Evolutionary conservation across 2,797 vertebrate genomes (phyloP), one percentile per base, ranked within the genome.

Genomic region (Semotilus atromaculatus): DNA sequence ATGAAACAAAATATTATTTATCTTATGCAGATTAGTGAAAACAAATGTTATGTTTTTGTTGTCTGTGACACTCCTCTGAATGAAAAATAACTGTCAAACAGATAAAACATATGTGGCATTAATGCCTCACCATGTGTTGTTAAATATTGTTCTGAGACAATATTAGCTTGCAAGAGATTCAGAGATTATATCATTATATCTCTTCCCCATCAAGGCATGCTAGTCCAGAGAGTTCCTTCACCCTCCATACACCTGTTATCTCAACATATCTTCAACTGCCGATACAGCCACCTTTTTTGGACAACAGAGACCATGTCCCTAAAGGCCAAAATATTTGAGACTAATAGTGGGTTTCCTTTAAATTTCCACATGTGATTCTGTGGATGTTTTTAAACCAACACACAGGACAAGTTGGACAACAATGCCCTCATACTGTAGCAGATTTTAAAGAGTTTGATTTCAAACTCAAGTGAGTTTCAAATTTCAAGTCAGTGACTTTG

Each of bases 201-300:
- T 75, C 19, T 55, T 66, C 18, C 29, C 40, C 19, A 48, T 66
- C 77, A 66, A 66, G n/a, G 18, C 19, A 36, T 34, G 77, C 4
- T 36, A 48, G 29, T 67, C 43, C 0, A 1, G 11, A 31, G 11
- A n/a, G 76, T 66, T 80, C 13, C 62, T 51, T 36, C 62, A 64
- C 76, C 18, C n/a, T 31, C 5, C 38, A 78, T 58, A 64, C 38
- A 78, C 58, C 43, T 19, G 26, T 78, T 64, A 58, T 78, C 23
- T 78, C 14, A 62, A 62, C 38, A 62, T 26, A 16, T 62, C n/a
- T 43, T 62, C 60, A 23, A 29, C 60, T 43, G 0, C 77, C 40
- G 2, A 79, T 10, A 79, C 6, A 48, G 21, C 19, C 38, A 66
- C 6, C 1, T 64, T 45, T 62, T 79, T 66, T 78, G n/a, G 74